Evolutionary conservation across 2,797 vertebrate genomes (phyloP).

Genomic region (Pipistrellus nathusii): DNA sequence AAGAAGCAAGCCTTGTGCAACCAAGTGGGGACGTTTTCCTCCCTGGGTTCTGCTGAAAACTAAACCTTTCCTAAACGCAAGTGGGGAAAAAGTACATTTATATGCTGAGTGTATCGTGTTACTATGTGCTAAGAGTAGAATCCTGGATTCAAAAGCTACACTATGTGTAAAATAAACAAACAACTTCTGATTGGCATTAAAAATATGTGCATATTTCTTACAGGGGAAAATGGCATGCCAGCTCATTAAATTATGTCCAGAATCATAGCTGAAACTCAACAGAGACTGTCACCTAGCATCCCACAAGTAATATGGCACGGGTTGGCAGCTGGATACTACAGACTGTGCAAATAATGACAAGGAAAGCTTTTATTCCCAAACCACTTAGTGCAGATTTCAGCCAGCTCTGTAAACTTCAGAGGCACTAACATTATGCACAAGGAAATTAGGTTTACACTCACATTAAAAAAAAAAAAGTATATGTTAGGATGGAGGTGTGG

Average conservation of each 20-base stretch:
- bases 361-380: conserved; percentile 74
- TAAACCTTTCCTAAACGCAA: conserved; percentile 64
- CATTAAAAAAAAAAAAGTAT: conserved; percentile 66
- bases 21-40: conserved; percentile 65
- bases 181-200: conserved; percentile 64
- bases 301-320: conserved; percentile 77
- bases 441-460: conserved; percentile 76
- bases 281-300: conserved; percentile 67
- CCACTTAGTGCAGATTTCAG: conserved; percentile 68
- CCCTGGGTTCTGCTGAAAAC: conserved; percentile 70
- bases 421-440: conserved; percentile 63
- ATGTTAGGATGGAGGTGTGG: conserved; percentile 64
- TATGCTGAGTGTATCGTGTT: neutral
- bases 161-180: conserved; percentile 66
- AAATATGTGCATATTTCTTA: conserved; percentile 77
- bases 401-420: conserved; percentile 62
- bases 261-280: conserved; percentile 67
- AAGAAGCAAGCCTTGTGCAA: conserved; percentile 64
- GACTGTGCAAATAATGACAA: conserved; percentile 81
- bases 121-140: conserved; percentile 62
- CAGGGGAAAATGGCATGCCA: conserved; percentile 59
- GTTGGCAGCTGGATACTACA: conserved; percentile 79
- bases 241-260: conserved; percentile 80
- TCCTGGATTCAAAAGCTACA: conserved; percentile 63
- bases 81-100: conserved; percentile 18